phyloP scores from a whole-genome alignment of 2,888 invertebrate genomes.

The Julus scandinavius region DNA sequence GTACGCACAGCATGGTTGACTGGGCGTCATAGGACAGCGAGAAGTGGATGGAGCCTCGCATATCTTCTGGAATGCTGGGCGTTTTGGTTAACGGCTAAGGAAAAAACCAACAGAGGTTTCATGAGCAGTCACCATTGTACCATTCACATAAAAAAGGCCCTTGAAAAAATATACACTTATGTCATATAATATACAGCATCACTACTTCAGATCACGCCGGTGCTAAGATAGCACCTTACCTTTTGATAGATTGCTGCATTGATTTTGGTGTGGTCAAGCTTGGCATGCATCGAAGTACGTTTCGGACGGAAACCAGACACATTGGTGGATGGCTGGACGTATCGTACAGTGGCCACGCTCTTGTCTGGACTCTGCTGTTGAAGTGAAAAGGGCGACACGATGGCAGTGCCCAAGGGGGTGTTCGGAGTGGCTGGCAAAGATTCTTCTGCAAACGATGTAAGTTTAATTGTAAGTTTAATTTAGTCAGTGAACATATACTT shows the following conservation, averaged over 20 bases:
- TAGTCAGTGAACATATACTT: not conserved
- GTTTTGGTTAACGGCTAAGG: slow-evolving; percentile 55
- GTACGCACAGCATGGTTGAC: slow-evolving; percentile 73
- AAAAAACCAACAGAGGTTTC: not conserved
- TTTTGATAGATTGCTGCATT: slow-evolving; percentile 72
- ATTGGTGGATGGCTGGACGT: slow-evolving; percentile 55
- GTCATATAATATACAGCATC: no score
- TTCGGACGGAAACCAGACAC: slow-evolving; percentile 54
- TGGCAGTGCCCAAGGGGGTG: slow-evolving; percentile 58
- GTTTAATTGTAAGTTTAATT: no score
- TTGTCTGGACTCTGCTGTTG: slow-evolving; percentile 48
- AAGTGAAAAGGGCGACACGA: slow-evolving; percentile 58
- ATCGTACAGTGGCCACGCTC: slow-evolving; percentile 59
- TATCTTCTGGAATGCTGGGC: slow-evolving; percentile 65
- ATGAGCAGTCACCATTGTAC: no score
- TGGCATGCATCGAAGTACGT: slow-evolving; percentile 71
- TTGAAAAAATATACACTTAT: no score
- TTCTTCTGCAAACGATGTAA: slow-evolving; percentile 57
- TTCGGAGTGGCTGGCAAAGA: slow-evolving; percentile 59
- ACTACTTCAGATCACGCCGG: no score
- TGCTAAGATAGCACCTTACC: slow-evolving; percentile 43
- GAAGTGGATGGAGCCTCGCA: slow-evolving; percentile 74
- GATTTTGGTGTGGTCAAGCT: slow-evolving; percentile 74
- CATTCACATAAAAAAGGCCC: no score
- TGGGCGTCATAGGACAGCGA: slow-evolving; percentile 73